Percentiles rank a stretch among this genome's conserved stretches.
These are phyloP conservation scores for Oryzaephilus surinamensis DNA, from an alignment of 1,140 invertebrate genomes.

Conservation along the genomic window DNA sequence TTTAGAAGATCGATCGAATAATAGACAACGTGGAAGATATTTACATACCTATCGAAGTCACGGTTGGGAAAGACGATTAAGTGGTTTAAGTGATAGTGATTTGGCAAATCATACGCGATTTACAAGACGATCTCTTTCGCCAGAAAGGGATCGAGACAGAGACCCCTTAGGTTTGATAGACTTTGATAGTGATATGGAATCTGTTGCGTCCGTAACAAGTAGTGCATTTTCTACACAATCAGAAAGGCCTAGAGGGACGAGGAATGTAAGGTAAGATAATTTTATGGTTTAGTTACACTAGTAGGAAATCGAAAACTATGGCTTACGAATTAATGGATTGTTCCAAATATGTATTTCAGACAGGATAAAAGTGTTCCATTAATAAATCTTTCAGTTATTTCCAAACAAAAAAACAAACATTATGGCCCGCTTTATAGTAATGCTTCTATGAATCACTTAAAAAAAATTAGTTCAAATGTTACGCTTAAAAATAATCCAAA, in stretches of 20 bases:
- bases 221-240: constrained; percentile 89
- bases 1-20: constrained; percentile 67
- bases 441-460: too few relatives aligned
- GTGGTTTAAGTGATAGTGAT: constrained; percentile 73
- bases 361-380: too few relatives aligned
- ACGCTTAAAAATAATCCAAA: too few relatives aligned
- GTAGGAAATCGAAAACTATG: too few relatives aligned
- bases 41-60: constrained; percentile 55
- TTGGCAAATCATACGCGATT: constrained; percentile 50
- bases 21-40: constrained; percentile 22
- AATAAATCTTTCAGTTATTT: too few relatives aligned
- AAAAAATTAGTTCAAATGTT: too few relatives aligned
- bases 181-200: constrained; percentile 82
- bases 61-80: constrained; percentile 69
- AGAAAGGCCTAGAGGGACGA: constrained; percentile 67
- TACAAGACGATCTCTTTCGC: constrained; percentile 47
- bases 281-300: too few relatives aligned
- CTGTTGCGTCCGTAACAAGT: constrained; percentile 73
- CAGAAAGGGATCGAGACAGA: constrained; percentile 32
- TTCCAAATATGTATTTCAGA: too few relatives aligned
- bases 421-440: too few relatives aligned
- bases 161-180: constrained; percentile 60
- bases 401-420: too few relatives aligned
- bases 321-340: too few relatives aligned
- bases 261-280: constrained; percentile 52